Evolutionary conservation across 2,888 invertebrate species (phyloP).

Genomic region (Drosophila monieri): DNA sequence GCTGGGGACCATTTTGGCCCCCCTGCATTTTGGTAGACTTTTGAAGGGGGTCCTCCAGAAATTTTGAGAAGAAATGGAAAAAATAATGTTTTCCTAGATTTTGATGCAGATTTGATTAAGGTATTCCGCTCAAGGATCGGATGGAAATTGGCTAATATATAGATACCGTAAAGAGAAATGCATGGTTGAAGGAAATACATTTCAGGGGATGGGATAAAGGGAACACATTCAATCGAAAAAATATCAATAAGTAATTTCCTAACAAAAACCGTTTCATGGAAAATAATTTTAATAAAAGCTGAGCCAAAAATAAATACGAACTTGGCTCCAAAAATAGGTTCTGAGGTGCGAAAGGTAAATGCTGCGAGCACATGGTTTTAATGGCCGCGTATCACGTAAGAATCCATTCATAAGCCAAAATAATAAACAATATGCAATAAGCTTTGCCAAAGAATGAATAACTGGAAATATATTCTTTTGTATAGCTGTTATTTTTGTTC

Average conservation of each 20-base stretch:
- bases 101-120: no score
- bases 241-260: background rate
- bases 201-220: no score
- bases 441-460: background rate
- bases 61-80: no score
- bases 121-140: no score
- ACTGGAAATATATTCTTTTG: background rate
- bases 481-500: background rate
- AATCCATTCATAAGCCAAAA: constrained; percentile 2
- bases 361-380: background rate
- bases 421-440: constrained; percentile 1
- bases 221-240: background rate
- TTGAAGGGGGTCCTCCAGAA: no score
- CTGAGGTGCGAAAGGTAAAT: background rate
- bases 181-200: no score
- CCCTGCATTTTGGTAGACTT: no score
- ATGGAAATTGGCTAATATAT: no score
- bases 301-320: constrained; percentile 1
- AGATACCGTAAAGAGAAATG: no score
- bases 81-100: no score
- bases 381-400: constrained; percentile 1
- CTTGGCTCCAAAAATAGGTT: background rate
- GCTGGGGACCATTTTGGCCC: no score
- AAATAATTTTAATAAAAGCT: background rate
- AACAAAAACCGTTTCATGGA: background rate